Percentiles rank a stretch among this genome's conserved stretches.
These are phyloP conservation scores for Gymnodraco acuticeps DNA, from an alignment of 2,797 vertebrate species.

Conservation along the genomic window DNA sequence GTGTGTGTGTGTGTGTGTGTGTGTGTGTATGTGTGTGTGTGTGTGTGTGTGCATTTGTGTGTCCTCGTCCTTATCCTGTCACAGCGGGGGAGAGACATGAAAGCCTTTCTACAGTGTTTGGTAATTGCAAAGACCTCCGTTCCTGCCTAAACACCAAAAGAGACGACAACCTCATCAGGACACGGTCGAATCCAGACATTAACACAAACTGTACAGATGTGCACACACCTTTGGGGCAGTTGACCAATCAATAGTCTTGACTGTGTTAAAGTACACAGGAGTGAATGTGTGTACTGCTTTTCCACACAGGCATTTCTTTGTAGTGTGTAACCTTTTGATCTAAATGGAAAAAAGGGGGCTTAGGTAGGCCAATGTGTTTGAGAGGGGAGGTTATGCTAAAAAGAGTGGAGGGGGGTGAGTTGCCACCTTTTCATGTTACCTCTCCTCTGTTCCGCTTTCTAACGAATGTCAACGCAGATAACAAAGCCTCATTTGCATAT, in stretches of 20 bases:
- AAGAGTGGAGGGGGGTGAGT: constrained; percentile 41
- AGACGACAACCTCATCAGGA: constrained; percentile 83
- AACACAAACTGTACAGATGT: constrained; percentile 19
- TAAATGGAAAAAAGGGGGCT: constrained; percentile 56
- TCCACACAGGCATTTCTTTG: constrained; percentile 74
- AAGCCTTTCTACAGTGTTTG: constrained; percentile 88
- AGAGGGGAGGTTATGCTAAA: constrained; percentile 69
- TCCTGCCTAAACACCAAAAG: constrained; percentile 80
- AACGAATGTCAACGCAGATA: constrained; percentile 80
- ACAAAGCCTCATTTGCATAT: constrained; percentile 84
- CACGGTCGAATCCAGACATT: constrained; percentile 49
- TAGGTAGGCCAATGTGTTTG: constrained; percentile 65
- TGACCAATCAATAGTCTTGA: constrained; percentile 62
- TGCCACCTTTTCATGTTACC: constrained; percentile 77
- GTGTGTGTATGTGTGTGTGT: too few relatives aligned
- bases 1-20: too few relatives aligned
- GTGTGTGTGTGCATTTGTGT: constrained; percentile 18
- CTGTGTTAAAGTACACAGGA: constrained; percentile 61
- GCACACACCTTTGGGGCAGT: constrained; percentile 44
- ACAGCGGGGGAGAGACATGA: constrained; percentile 86
- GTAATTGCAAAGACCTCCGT: constrained; percentile 85
- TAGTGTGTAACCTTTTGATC: constrained; percentile 83
- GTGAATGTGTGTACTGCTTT: constrained; percentile 44
- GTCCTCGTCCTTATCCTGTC: constrained; percentile 59
- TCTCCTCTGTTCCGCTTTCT: constrained; percentile 69